phyloP scores from a whole-genome alignment of 2,888 invertebrate species.

The Miltochrista miniata region DNA sequence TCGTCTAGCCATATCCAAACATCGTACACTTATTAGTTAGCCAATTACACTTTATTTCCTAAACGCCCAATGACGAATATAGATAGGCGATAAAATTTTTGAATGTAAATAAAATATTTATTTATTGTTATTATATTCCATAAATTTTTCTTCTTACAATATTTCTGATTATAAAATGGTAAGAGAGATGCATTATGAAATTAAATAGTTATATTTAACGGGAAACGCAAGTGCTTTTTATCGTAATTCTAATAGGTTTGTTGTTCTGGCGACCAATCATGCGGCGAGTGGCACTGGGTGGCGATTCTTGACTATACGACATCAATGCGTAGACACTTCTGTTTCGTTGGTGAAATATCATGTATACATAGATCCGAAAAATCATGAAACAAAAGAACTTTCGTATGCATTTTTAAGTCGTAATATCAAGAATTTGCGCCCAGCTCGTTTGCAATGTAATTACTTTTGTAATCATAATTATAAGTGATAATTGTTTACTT shows the following conservation, averaged over 20 bases:
- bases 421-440: no score
- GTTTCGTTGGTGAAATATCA: no score
- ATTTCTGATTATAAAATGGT: slow-evolving; percentile 79
- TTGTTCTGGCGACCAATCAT: slow-evolving; percentile 22
- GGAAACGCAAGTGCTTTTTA: slow-evolving; percentile 76
- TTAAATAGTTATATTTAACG: slow-evolving; percentile 62
- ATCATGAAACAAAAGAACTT: no score
- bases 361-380: no score
- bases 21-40: slow-evolving; percentile 42
- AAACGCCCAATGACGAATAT: slow-evolving; percentile 67
- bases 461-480: slow-evolving; percentile 54
- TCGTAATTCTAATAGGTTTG: slow-evolving; percentile 59
- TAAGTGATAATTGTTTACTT: slow-evolving; percentile 54
- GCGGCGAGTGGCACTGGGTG: slow-evolving; percentile 19
- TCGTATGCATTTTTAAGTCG: no score
- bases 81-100: slow-evolving; percentile 79
- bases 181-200: slow-evolving; percentile 74
- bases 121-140: slow-evolving; percentile 82
- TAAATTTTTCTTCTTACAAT: slow-evolving; percentile 78
- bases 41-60: slow-evolving; percentile 54
- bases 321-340: no score
- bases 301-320: no score
- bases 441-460: slow-evolving; percentile 39
- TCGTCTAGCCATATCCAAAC: slow-evolving; percentile 32
- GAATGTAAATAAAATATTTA: slow-evolving; percentile 83